These are phyloP conservation scores for Montipora efflorescens DNA, from an alignment of 64 coral and sea anemone genomes.

Conservation along the genomic window DNA sequence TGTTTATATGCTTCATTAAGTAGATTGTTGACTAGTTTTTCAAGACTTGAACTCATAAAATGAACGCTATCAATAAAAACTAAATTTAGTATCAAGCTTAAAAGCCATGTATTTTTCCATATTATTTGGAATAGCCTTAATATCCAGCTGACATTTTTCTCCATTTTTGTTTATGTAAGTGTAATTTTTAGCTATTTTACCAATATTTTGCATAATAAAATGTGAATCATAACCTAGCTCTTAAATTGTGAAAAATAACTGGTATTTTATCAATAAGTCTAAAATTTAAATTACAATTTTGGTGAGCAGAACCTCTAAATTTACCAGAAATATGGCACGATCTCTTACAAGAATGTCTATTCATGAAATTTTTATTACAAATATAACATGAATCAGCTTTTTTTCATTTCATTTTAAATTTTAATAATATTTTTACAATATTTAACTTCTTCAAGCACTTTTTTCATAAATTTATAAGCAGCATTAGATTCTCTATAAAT, in stretches of 20 bases:
- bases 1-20: not conserved
- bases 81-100: not conserved
- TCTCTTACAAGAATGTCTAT: no score
- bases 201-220: not conserved
- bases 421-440: not conserved
- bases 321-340: no score
- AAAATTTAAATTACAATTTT: no score
- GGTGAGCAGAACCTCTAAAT: no score
- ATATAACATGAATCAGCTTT: not conserved
- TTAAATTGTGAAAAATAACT: not conserved
- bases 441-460: not conserved
- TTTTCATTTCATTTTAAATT: not conserved
- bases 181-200: not conserved
- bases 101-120: not conserved
- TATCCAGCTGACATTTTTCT: not conserved
- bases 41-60: not conserved
- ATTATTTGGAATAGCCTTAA: not conserved
- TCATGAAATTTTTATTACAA: no score
- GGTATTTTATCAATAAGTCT: not conserved
- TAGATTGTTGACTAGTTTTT: not conserved
- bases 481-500: constrained; percentile 7
- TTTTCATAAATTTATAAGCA: not conserved
- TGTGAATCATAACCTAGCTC: not conserved
- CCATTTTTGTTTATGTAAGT: not conserved
- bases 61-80: not conserved